These are phyloP conservation scores for Maniola hyperantus DNA, from an alignment of 2,888 invertebrate genomes.

Conservation along the genomic window DNA sequence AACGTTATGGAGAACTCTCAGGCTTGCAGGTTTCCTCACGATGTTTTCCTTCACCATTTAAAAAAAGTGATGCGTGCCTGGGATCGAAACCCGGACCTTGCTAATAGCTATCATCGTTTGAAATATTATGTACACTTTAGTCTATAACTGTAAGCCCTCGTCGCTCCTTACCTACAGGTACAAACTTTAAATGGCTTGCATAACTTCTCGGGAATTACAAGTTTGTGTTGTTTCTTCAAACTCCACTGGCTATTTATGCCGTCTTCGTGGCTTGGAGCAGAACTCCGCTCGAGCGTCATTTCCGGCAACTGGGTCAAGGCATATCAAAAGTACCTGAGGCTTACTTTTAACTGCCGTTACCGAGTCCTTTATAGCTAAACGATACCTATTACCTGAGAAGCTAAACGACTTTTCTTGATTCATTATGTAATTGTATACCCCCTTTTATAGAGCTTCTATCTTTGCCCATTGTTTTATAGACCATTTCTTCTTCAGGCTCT, in stretches of 20 bases:
- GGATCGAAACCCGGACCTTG: too few relatives aligned
- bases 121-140: too few relatives aligned
- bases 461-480: background rate
- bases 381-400: slow-evolving; percentile 6
- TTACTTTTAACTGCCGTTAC: slow-evolving; percentile 2
- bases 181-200: slow-evolving; percentile 4
- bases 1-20: too few relatives aligned
- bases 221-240: slow-evolving; percentile 4
- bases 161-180: background rate
- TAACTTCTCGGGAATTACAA: slow-evolving; percentile 9
- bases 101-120: too few relatives aligned
- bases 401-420: slow-evolving; percentile 13
- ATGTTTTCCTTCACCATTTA: too few relatives aligned
- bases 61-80: too few relatives aligned
- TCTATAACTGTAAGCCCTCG: too few relatives aligned
- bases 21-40: too few relatives aligned
- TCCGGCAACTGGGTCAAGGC: slow-evolving; percentile 31
- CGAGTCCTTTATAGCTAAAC: slow-evolving; percentile 20
- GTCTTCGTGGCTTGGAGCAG: slow-evolving; percentile 16
- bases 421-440: slow-evolving; percentile 7
- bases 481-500: background rate
- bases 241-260: slow-evolving; percentile 26
- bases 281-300: slow-evolving; percentile 22
- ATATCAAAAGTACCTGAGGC: slow-evolving; percentile 23
- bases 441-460: background rate